Evolutionary conservation across 2,113 vertebrate species (phyloP).

Genomic region (Dicentrarchus labrax): DNA sequence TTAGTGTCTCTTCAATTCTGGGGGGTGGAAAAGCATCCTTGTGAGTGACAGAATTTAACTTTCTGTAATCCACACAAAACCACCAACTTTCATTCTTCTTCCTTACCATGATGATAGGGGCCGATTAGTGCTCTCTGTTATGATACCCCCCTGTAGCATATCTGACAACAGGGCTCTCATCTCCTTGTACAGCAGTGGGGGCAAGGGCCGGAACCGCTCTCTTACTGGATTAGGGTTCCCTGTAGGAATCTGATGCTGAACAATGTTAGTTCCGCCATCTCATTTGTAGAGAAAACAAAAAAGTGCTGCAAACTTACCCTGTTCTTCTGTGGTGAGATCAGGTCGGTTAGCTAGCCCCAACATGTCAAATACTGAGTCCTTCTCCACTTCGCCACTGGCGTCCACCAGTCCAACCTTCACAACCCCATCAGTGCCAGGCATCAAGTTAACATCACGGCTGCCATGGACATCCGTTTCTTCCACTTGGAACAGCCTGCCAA

Average conservation of each 20-base stretch:
- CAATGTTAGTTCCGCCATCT: too few species aligned
- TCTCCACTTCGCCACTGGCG: neutral
- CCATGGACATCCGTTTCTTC: neutral
- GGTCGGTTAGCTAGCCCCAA: too few species aligned
- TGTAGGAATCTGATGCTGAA: neutral
- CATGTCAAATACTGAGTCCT: neutral
- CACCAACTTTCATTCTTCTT: neutral
- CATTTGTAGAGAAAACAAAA: too few species aligned
- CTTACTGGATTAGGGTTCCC: neutral
- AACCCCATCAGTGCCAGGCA: neutral
- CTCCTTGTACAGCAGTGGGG: neutral
- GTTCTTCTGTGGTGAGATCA: too few species aligned
- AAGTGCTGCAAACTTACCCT: neutral
- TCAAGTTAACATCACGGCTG: neutral
- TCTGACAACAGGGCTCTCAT: neutral
- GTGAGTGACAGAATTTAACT: neutral
- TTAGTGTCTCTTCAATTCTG: neutral
- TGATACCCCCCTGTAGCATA: neutral
- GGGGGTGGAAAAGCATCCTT: neutral
- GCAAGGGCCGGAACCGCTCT: neutral
- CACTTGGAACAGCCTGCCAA: neutral
- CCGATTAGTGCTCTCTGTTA: neutral
- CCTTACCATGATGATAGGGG: neutral
- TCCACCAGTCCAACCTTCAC: neutral
- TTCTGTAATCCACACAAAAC: neutral